Base-by-base conservation (phyloP, 64 coral and sea anemone genomes). In the Montipora sp. region DNA sequence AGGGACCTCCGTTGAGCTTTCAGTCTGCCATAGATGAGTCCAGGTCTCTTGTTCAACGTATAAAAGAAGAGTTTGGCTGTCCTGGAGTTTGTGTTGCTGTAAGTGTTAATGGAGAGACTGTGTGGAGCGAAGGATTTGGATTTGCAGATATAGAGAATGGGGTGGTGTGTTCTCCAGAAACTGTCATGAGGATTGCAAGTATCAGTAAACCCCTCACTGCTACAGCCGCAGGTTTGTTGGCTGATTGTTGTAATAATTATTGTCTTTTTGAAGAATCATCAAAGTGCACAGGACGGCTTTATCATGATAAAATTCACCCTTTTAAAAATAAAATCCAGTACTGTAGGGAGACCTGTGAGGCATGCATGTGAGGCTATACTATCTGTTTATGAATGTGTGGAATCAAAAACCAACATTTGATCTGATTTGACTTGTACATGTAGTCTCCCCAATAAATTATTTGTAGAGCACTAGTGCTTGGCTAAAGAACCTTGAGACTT, bases 111-210 rank as follows among this genome's bases (percentile, higher is more conserved):
- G 98, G 98, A 0, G 79, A 87, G 70, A 87, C 77, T 80, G 94
- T 96, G 47, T 99, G 98, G 98, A 92, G 80, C 79, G 98, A 96
- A 83, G 98, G 98, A 12, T 94, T 99, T 87, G 98, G 98, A 12
- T 94, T 92, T 90, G 84, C 98, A 11, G 98, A 99, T 90, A 55
- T 99, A 19, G 98, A 99, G 57, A 99, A 99, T 75, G 82, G 89
- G 77, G 98, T 99, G 13, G 80, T 87, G 12, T 99, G 98, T 78
- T 72, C 89, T 19, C 67, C 92, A 8, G 83, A 96, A 11, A 90
- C 98, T 75, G 98, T 99, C 7, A 94, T 99, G 92, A 92, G 98
- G 46, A 99, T 99, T 63, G 98, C 98, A 75, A 99, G 98, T 47
- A 99, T 99, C 12, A 99, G 98, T 78, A 99, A 99, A 80, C 85